Evolutionary conservation across 2,113 vertebrate species (phyloP).

Genomic region (Nestor notabilis): DNA sequence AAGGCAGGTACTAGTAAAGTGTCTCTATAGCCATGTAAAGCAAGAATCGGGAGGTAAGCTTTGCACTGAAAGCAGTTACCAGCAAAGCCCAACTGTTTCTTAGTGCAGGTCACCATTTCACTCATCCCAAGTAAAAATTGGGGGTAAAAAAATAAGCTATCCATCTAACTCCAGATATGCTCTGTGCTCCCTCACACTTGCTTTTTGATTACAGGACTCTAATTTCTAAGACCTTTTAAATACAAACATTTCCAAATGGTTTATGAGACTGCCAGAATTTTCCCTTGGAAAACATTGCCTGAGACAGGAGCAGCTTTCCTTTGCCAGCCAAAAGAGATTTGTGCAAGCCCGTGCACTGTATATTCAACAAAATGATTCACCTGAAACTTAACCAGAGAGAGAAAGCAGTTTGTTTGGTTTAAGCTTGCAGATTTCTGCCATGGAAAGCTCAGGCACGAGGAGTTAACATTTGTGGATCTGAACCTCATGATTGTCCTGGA

Average conservation of each 20-base stretch:
- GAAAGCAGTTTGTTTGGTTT: neutral
- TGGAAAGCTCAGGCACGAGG: neutral
- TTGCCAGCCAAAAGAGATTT: neutral
- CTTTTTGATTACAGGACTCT: neutral
- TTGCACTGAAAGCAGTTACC: neutral
- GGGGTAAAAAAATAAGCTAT: neutral
- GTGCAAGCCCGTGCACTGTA: neutral
- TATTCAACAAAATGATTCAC: conserved; percentile 44
- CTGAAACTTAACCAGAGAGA: neutral
- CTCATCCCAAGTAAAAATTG: neutral
- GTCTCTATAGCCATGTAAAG: neutral
- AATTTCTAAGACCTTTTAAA: neutral
- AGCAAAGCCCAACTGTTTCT: neutral
- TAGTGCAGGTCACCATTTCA: neutral
- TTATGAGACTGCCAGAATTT: neutral
- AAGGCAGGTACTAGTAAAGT: neutral
- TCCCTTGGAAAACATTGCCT: neutral
- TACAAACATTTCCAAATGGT: neutral
- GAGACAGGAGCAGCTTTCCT: neutral
- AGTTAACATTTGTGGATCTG: neutral
- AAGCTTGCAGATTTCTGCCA: neutral
- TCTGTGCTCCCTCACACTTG: neutral
- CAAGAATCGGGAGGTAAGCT: neutral
- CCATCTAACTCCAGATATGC: neutral
- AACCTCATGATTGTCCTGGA: neutral